Evolutionary conservation across 30 jellyfish, hydroid and myxozoan species (phyloP).

Genomic region (Rhopilema esculentum): DNA sequence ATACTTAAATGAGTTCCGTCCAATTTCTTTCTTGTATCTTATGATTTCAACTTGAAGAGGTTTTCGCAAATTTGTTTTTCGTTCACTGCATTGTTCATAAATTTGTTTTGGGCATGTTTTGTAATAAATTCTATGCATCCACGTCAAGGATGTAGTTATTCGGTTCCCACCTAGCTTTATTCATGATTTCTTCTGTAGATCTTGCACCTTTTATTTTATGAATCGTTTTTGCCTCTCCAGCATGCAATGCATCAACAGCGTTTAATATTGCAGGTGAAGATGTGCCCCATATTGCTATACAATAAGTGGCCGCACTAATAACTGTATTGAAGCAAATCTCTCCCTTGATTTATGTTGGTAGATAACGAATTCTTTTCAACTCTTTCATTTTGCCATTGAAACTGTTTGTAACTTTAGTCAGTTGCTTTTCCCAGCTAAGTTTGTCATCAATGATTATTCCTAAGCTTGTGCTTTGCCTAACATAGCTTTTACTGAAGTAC

Average conservation of each 20-base stretch:
- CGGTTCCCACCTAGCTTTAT: constrained; percentile 12
- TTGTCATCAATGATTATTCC: constrained; percentile 47
- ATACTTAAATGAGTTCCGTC: too few species aligned
- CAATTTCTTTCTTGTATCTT: too few species aligned
- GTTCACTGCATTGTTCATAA: too few species aligned
- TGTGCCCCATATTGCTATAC: constrained; percentile 41
- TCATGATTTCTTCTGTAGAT: constrained; percentile 11
- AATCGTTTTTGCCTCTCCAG: constrained; percentile 39
- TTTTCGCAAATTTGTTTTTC: too few species aligned
- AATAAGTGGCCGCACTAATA: constrained; percentile 22
- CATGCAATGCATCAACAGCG: constrained; percentile 11
- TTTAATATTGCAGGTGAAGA: constrained; percentile 31
- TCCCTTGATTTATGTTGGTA: constrained; percentile 30
- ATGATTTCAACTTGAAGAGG: too few species aligned
- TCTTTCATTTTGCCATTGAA: constrained; percentile 49
- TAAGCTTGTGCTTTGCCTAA: constrained; percentile 25
- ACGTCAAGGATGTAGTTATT: too few species aligned
- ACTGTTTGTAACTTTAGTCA: constrained; percentile 44
- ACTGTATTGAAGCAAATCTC: constrained; percentile 48
- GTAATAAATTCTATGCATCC: too few species aligned
- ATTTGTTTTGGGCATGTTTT: too few species aligned
- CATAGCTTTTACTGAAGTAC: constrained; percentile 27
- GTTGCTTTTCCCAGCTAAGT: constrained; percentile 38
- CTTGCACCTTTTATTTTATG: constrained; percentile 9
- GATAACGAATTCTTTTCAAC: constrained; percentile 38